Conservation (phyloP, 2,113 vertebrate genomes). For the Camelus bactrianus region DNA sequence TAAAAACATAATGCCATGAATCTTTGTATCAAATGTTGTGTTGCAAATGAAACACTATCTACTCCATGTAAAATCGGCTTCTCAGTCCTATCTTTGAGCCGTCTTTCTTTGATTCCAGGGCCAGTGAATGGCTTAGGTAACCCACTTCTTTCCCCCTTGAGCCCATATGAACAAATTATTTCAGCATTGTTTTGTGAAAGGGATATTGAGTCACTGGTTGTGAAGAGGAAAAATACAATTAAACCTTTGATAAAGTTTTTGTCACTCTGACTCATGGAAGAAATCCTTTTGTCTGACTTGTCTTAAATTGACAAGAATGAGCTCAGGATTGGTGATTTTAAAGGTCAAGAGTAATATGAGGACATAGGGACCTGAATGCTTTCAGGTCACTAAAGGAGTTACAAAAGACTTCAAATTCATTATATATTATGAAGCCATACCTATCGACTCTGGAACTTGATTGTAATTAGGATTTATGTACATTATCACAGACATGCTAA, state of each 20-base stretch:
- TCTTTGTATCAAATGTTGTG: conserved; percentile 63
- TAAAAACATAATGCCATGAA: conserved; percentile 67
- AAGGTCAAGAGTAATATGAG: conserved; percentile 60
- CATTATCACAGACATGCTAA: neutral
- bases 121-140: conserved; percentile 40
- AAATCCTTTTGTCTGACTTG: conserved; percentile 30
- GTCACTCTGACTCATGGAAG: conserved; percentile 54
- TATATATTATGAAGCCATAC: neutral
- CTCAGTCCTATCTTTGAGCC: neutral
- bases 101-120: conserved; percentile 60
- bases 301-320: conserved; percentile 66
- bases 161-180: neutral
- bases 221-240: conserved; percentile 78
- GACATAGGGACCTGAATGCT: neutral
- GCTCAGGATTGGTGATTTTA: conserved; percentile 66
- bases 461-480: conserved; percentile 23
- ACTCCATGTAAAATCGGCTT: conserved; percentile 66
- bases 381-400: conserved; percentile 40
- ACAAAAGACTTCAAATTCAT: conserved; percentile 24
- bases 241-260: conserved; percentile 73
- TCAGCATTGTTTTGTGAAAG: conserved; percentile 64
- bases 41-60: conserved; percentile 76
- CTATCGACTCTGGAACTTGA: neutral
- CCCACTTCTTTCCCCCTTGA: neutral
- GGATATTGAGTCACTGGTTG: neutral